These are phyloP conservation scores for Ichneumon xanthorius DNA, from an alignment of 2,888 invertebrate species.

Conservation along the genomic window DNA sequence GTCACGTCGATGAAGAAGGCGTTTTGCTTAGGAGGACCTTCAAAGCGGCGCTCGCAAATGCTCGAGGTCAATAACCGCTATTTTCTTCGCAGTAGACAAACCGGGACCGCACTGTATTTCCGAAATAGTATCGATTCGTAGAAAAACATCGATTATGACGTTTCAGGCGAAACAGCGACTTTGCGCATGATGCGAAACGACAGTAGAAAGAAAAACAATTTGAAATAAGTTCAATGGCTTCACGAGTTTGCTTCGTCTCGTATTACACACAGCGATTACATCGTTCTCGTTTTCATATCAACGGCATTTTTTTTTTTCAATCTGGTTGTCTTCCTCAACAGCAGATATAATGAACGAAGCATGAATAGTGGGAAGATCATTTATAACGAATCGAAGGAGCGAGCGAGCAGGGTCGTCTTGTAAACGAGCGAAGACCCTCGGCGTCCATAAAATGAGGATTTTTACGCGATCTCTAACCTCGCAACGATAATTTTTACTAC, in stretches of 20 bases:
- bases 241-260: background rate
- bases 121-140: background rate
- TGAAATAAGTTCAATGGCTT: background rate
- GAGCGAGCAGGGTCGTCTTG: background rate
- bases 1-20: slow-evolving; percentile 47
- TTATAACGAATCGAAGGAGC: background rate
- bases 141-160: background rate
- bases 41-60: slow-evolving; percentile 3
- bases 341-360: background rate
- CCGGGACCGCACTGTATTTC: background rate
- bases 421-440: background rate
- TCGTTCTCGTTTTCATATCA: background rate
- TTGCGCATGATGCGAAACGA: background rate
- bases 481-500: background rate
- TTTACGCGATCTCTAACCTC: background rate
- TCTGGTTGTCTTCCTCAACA: background rate
- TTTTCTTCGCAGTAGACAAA: background rate
- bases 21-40: slow-evolving; percentile 19
- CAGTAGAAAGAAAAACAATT: background rate
- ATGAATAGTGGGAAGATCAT: background rate
- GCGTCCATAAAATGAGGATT: background rate
- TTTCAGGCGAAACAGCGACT: background rate
- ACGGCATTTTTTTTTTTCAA: background rate
- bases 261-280: background rate
- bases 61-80: slow-evolving; percentile 21